phyloP scores from a whole-genome alignment of 2,797 vertebrate species.

The Moxostoma hubbsi region DNA sequence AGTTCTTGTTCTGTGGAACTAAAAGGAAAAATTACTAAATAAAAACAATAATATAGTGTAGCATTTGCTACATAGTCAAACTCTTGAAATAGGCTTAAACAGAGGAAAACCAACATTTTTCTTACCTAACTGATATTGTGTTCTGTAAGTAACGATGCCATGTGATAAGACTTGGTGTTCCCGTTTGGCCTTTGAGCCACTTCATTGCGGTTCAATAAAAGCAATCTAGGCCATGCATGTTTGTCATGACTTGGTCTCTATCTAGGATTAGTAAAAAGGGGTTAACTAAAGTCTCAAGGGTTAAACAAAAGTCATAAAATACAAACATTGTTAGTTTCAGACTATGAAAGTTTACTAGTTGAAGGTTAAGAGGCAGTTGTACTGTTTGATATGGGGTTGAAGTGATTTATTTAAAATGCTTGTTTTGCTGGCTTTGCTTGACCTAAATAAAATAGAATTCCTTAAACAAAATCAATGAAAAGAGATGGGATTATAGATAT shows the following conservation, averaged over 20 bases:
- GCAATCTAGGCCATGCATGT: background rate
- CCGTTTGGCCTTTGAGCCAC: conserved; percentile 1
- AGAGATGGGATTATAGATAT: conserved; percentile 30
- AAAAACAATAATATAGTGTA: background rate
- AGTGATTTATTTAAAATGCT: conserved; percentile 16
- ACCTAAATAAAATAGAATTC: conserved; percentile 30
- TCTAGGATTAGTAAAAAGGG: background rate
- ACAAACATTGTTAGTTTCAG: background rate
- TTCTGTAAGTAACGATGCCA: background rate
- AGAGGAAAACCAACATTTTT: background rate
- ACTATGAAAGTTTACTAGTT: background rate
- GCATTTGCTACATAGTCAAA: no score
- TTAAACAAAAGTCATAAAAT: background rate
- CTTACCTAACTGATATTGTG: background rate
- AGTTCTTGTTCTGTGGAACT: background rate
- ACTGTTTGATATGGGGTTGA: background rate
- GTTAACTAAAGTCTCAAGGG: no score
- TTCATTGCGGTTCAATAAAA: background rate
- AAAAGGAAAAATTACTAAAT: background rate
- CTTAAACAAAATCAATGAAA: conserved; percentile 9
- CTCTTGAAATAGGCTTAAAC: no score
- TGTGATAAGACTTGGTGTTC: conserved; percentile 2
- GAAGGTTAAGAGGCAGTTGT: conserved; percentile 20
- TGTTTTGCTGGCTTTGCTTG: conserved; percentile 17
- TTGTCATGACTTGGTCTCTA: background rate